Base-by-base conservation (phyloP, 2,797 vertebrate genomes). In the Silurus lanzhouensis region DNA sequence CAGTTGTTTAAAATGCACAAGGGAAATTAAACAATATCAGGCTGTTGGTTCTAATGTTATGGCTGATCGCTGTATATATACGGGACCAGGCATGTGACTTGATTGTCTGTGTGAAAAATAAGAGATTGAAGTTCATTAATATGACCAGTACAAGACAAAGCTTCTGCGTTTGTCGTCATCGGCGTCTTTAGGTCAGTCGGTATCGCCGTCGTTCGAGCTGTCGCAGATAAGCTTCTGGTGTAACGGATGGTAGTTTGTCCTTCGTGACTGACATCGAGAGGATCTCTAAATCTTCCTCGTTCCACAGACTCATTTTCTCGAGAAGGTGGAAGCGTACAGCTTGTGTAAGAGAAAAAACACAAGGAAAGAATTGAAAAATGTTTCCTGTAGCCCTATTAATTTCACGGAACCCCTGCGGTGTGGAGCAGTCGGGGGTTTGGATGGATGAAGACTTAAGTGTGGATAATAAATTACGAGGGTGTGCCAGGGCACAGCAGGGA, bases 371-470 rank as follows among this genome's bases (percentile, higher is more conserved):
- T 15, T 79, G 71, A 87, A 87, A 77, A 89, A 87, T 89, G 87
- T 88, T 88, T 84, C 89, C 91, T 27, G 82, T 82, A 83, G 86
- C 83, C 74, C 83, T 61, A 84, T 90, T 91, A 91, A 92, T 93
- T 91, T 91, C 88, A 67, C 76, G 20, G 87, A 79, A 89, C 75
- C 83, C 81, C 88, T 48, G 89, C 89, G 88, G 91, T 89, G 88
- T 86, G 66, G 72, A 87, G 77, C 86, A n/a, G 79, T 60, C 89
- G 77, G 91, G 48, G 87, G 88, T 92, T 90, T 74, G 93, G 93
- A 95, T 93, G 94, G 95, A 95, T 96, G 93, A 93, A 92, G 91
- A 92, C 83, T 83, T 95, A 94, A 95, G 93, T 93, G 92, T 90
- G 92, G 93, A 94, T 94, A 90, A 91, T 91, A 93, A 94, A 95